Evolutionary conservation across 2,113 vertebrate genomes (phyloP), one percentile per base, ranked within the genome.

Genomic region (Bathybates hornii): DNA sequence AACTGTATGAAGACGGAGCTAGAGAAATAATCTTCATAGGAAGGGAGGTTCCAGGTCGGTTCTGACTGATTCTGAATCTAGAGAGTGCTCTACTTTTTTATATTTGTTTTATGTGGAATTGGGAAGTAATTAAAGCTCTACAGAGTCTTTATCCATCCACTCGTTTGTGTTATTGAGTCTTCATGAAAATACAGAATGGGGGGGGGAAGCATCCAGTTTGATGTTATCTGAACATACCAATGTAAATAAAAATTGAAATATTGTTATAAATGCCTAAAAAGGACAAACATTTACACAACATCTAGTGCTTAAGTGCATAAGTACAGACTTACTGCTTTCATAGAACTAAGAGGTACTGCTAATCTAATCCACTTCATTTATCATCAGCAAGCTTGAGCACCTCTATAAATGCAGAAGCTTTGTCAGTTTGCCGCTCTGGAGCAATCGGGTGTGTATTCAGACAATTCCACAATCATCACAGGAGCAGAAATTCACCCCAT

Each of bases 41-140:
- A 85, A 43, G 27, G 50, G 32, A 66, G 6, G 12, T 41, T 80
- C 93, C 89, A 57, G 45, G 80, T 91, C 6, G 7, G 78, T 82
- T 89, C 43, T 32, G 82, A 36, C 45, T 3, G 53, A 86, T 71
- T 86, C 43, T 81, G 81, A 88, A 82, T 84, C 86, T 9, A 84
- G 82, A 92, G 90, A 92, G 84, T 50, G 38, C 76, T 90, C 87
- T 87, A 91, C 86, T 92, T 93, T 94, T 95, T 95, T 95, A 94
- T 91, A 95, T 96, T 94, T 91, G 90, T 96, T 95, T 95, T 93
- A 94, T 93, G 94, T 95, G 87, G 76, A 92, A 93, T 88, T 94
- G 88, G 85, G 76, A 90, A 93, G 73, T 50, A 50, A 95, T 94
- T 95, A 95, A 94, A 95, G 85, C 89, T 89, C 80, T 91, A 17